phyloP scores from a whole-genome alignment of 92 coral and sea anemone species.

The Porites divaricata region DNA sequence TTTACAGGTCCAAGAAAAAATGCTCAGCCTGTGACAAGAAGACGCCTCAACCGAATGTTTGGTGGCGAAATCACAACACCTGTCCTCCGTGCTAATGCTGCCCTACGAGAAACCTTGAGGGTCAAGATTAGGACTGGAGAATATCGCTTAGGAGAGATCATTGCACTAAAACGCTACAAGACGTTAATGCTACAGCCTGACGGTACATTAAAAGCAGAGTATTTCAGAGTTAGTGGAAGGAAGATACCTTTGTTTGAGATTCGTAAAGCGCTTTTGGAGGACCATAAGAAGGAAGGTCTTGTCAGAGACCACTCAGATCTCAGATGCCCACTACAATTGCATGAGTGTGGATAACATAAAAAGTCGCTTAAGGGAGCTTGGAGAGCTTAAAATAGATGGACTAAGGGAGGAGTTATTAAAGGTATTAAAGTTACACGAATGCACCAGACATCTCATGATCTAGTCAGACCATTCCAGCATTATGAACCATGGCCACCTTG shows the following conservation, averaged over 20 bases:
- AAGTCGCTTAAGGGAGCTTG: constrained; percentile 34
- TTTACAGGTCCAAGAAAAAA: no score
- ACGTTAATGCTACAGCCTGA: no score
- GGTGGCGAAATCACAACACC: constrained; percentile 6
- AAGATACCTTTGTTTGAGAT: constrained; percentile 47
- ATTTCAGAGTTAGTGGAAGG: constrained; percentile 18
- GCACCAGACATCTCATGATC: constrained; percentile 42
- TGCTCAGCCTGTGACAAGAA: not conserved
- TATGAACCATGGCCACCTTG: constrained; percentile 41
- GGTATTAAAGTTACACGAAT: not conserved
- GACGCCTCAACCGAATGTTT: not conserved
- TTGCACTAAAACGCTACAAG: not conserved
- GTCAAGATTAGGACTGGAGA: not conserved
- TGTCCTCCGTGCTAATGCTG: not conserved
- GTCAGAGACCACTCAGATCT: constrained; percentile 35
- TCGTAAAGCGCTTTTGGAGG: constrained; percentile 12
- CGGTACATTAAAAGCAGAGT: not conserved
- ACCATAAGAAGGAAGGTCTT: constrained; percentile 33
- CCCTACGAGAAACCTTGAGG: not conserved
- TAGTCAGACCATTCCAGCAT: constrained; percentile 47
- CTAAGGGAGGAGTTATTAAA: not conserved
- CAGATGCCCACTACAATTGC: constrained; percentile 19
- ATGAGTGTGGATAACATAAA: constrained; percentile 9
- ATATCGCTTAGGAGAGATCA: not conserved
- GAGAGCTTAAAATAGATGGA: not conserved